Conservation (phyloP, 2,113 vertebrate genomes). For the Delphinapterus leucas region DNA sequence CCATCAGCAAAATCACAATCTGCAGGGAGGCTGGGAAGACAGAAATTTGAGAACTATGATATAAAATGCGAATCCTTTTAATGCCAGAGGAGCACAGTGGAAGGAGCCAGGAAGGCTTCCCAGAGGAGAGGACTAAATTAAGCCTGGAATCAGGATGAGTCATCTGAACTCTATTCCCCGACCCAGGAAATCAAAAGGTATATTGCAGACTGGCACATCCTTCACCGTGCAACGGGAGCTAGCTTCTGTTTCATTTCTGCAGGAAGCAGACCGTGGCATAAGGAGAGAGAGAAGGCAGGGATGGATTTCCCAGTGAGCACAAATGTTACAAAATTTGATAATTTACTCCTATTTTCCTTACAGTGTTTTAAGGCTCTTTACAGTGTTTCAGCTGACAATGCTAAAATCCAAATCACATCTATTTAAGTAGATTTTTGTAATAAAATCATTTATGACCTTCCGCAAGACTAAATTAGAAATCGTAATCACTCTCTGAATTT, state of each 20-base stretch:
- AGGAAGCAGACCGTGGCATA: not conserved
- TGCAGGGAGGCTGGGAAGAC: not conserved
- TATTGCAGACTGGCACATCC: not conserved
- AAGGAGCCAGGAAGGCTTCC: not conserved
- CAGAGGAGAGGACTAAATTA: not conserved
- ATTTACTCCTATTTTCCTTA: not conserved
- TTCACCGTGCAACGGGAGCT: not conserved
- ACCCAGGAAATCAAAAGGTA: not conserved
- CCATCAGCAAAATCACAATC: not conserved
- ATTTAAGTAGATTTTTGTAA: conserved; percentile 43
- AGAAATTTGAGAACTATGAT: not conserved
- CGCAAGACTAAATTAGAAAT: not conserved
- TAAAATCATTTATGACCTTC: not conserved
- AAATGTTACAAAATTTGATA: not conserved
- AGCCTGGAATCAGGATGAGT: not conserved
- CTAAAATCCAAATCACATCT: conserved; percentile 1
- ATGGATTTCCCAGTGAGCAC: not conserved
- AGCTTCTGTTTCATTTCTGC: not conserved
- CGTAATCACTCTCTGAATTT: not conserved
- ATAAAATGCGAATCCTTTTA: not conserved
- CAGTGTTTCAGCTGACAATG: not conserved
- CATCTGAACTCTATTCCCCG: not conserved
- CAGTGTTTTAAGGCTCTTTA: not conserved
- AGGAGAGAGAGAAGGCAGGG: not conserved
- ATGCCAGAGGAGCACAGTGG: not conserved